Evolutionary conservation across 2,888 invertebrate species (phyloP).

Genomic region (Polyploca ridens): DNA sequence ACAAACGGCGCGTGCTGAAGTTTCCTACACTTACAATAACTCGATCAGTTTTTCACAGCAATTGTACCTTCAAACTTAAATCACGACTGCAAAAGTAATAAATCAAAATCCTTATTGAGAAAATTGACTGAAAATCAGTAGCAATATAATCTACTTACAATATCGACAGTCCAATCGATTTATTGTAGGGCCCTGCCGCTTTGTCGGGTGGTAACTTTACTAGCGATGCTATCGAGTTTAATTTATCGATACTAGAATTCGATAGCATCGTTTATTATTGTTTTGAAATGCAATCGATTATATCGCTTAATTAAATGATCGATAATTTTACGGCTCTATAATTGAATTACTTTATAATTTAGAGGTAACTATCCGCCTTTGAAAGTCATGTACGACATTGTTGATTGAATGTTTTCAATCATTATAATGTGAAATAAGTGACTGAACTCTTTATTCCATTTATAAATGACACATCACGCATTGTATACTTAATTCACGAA

Average conservation of each 20-base stretch:
- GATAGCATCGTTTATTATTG: background rate
- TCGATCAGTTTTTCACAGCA: background rate
- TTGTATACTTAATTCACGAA: constrained; percentile 24
- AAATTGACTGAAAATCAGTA: background rate
- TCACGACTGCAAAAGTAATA: background rate
- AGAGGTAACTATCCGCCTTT: no score
- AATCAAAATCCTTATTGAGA: background rate
- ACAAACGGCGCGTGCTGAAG: background rate
- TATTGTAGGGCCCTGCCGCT: background rate
- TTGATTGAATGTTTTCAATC: constrained; percentile 31
- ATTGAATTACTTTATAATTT: constrained; percentile 14
- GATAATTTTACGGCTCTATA: constrained; percentile 17
- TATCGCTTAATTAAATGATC: background rate
- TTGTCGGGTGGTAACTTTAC: background rate
- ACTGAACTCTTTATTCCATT: constrained; percentile 16
- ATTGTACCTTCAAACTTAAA: background rate
- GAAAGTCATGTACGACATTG: constrained; percentile 31
- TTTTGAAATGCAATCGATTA: background rate
- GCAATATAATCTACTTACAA: background rate
- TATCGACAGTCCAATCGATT: background rate
- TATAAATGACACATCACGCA: constrained; percentile 23
- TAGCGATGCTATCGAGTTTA: background rate
- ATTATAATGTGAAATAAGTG: constrained; percentile 29
- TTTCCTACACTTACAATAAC: background rate
- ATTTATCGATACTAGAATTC: background rate